A percentile compares a stretch with the other conserved stretches of the same genome.
These are phyloP conservation scores for Oncorhynchus nerka DNA, from an alignment of 2,113 vertebrate genomes.

Conservation along the genomic window DNA sequence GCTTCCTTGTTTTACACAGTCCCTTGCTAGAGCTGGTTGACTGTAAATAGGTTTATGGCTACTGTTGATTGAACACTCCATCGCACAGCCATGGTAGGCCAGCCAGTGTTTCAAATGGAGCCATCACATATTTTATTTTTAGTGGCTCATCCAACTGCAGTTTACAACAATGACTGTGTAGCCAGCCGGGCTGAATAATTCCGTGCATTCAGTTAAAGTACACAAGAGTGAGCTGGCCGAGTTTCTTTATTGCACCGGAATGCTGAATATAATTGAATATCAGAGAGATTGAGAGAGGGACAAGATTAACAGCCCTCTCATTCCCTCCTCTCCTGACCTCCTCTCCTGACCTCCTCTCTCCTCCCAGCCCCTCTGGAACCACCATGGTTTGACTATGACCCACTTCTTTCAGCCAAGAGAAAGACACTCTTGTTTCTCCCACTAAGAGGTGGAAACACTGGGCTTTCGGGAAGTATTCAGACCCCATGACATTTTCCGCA, in stretches of 20 bases:
- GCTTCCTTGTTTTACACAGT: background rate
- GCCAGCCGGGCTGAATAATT: conserved; percentile 4
- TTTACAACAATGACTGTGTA: background rate
- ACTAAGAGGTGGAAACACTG: background rate
- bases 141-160: background rate
- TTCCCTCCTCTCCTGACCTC: background rate
- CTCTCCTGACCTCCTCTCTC: background rate
- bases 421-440: conserved; percentile 17
- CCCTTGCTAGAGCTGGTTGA: background rate
- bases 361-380: background rate
- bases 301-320: conserved; percentile 27
- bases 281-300: conserved; percentile 12
- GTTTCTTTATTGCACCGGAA: conserved; percentile 22
- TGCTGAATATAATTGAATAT: conserved; percentile 44
- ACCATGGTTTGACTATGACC: conserved; percentile 48
- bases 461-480: no score
- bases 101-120: background rate
- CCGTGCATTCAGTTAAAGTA: background rate
- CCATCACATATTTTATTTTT: background rate
- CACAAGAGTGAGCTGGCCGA: background rate
- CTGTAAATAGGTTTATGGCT: background rate
- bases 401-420: conserved; percentile 41
- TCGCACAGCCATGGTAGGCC: background rate
- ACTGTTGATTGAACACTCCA: background rate
- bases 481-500: no score